phyloP scores from a whole-genome alignment of 2,797 vertebrate species.

The Clarias pachynema region DNA sequence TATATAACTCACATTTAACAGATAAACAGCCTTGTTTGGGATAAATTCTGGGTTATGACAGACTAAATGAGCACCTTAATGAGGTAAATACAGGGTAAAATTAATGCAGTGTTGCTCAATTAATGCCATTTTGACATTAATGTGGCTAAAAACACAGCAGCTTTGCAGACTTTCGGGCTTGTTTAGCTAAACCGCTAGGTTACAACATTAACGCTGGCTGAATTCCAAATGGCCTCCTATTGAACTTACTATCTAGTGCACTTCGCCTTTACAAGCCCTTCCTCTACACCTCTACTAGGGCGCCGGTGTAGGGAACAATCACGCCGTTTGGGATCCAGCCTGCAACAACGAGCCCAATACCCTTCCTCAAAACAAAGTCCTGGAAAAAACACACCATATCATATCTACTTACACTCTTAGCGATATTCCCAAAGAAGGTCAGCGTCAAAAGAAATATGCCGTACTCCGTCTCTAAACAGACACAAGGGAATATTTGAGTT shows the following conservation, averaged over 20 bases:
- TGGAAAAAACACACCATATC: constrained; percentile 9
- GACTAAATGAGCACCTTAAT: background rate
- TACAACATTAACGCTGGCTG: background rate
- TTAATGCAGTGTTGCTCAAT: background rate
- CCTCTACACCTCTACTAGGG: background rate
- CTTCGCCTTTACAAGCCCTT: background rate
- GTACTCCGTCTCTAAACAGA: constrained; percentile 46
- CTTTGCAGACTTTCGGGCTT: background rate
- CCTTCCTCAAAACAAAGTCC: constrained; percentile 59
- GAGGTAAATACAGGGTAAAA: background rate
- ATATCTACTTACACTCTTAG: constrained; percentile 68
- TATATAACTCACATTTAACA: background rate
- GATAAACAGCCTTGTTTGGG: background rate
- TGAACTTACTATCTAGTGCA: background rate
- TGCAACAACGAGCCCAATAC: constrained; percentile 32
- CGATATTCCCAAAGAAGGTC: constrained; percentile 49
- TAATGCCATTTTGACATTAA: background rate
- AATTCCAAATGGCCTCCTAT: background rate
- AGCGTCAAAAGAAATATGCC: constrained; percentile 55
- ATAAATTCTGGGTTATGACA: background rate
- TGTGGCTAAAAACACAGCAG: background rate
- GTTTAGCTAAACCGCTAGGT: background rate
- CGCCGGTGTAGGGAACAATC: background rate
- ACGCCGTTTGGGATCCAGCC: background rate
- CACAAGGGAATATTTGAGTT: constrained; percentile 53